Evolutionary conservation across 2,113 vertebrate genomes (phyloP), one percentile per base, ranked within the genome.

Genomic region (Psettodes erumei): DNA sequence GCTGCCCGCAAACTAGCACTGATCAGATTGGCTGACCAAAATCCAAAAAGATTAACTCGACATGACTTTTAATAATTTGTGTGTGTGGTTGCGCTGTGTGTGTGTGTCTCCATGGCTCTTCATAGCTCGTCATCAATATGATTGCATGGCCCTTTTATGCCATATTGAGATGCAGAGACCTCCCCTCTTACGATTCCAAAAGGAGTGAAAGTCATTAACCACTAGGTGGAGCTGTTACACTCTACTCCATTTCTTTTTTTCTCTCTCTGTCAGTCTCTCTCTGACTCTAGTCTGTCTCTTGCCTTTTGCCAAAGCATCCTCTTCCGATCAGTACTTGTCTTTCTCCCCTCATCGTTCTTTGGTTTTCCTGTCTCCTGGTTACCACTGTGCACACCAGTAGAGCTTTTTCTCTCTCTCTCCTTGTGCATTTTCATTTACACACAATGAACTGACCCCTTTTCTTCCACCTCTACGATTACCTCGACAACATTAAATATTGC

Each of bases 161-260:
- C 59, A 71, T 5, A 33, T 21, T 54, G 40, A 51, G 30, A 81
- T 23, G 42, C 48, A 68, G 71, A 73, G 27, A 67, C 45, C 58
- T 55, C 58, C 35, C 53, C 50, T 75, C 51, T 60, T 43, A 69
- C 72, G 61, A 69, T 43, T 12, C 21, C 62, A 42, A 3, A 59
- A 61, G 82, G 59, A 81, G 15, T 71, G 47, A 65, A 66, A 33
- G 5, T 67, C 19, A 84, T 77, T 67, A 70, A 38, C 91, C 93
- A 91, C 92, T 90, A 76, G 93, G 92, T 91, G 91, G 92, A 89
- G 93, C 91, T 93, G 81, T 86, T 79, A 83, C 88, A 72, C 88
- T 89, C 90, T 86, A 61, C 38, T 59, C 65, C 59, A 40, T 66
- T 75, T 27, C 9, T 45, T 79, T 45, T 70, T 40, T 28, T 18